Base-by-base conservation (phyloP, 2,113 vertebrate species). In the Xiphophorus hellerii region DNA sequence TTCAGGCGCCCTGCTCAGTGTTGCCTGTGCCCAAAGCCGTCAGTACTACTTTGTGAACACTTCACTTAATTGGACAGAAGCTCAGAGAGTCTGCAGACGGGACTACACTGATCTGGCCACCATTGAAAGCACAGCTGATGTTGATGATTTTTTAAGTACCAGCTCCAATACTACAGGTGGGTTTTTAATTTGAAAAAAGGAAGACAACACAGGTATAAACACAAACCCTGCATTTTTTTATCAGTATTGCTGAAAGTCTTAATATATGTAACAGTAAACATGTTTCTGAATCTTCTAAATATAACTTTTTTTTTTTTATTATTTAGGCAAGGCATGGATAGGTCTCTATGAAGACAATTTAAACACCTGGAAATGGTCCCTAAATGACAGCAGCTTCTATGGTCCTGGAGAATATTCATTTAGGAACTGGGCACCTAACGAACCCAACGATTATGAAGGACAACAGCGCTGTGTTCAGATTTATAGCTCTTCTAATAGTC, bases 311-410 rank as follows among this genome's bases (percentile, higher is more conserved):
- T n/a, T n/a, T n/a, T n/a, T 54, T 74, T 67, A 64, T 27, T 61
- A 8, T 54, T 25, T 69, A 88, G 86, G 58, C 0, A 70, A 73
- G n/a, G 83, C 80, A 14, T 88, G 86, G 86, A 88, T 88, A 28
- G 86, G 86, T 58, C 86, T 88, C 13, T 29, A 76, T 51, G 74
- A 81, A 63, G 83, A 81, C 28, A 66, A 69, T 17, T 0, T 48
- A 12, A 73, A 75, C n/a, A 66, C 80, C 15, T 85, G 86, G 51
- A 54, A 54, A 54, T 54, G 51, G 51, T 54, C 51, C 22, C 22
- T 54, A 25, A n/a, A 54, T 54, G n/a, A 78, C 83, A 66, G 65
- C 67, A 83, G 30, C 54, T 75, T 78, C 69, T 83, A 85, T 1
- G 0, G 27, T 9, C 27, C 17, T 62, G 77, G 71, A 58, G 67